Conservation (phyloP, 2,113 vertebrate genomes). For the Misgurnus mizolepis region DNA sequence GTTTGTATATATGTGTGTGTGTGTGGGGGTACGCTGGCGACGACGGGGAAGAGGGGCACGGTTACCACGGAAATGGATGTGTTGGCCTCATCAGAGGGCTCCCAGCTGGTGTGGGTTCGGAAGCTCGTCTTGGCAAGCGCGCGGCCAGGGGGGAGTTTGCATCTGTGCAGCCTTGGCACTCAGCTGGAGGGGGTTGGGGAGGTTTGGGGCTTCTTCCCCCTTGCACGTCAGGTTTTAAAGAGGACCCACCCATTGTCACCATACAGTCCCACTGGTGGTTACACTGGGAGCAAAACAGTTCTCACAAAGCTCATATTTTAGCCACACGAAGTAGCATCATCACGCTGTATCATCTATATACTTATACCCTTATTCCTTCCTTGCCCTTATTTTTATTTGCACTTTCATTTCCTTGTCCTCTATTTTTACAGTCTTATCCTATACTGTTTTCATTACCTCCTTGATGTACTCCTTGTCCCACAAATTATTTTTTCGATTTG, state of each 20-base stretch:
- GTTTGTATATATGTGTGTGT: conserved; percentile 52
- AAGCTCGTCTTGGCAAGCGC: conserved; percentile 78
- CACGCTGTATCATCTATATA: not conserved
- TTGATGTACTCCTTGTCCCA: conserved; percentile 12
- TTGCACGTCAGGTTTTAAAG: conserved; percentile 58
- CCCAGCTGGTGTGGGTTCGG: conserved; percentile 83
- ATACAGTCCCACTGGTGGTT: conserved; percentile 33
- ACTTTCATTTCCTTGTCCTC: not conserved
- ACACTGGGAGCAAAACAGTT: not conserved
- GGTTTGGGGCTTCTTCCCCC: conserved; percentile 21
- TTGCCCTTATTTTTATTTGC: not conserved
- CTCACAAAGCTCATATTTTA: no score
- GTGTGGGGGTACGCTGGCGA: conserved; percentile 48
- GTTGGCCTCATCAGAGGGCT: conserved; percentile 80
- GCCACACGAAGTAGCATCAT: not conserved
- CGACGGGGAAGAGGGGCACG: conserved; percentile 56
- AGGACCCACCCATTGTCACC: conserved; percentile 55
- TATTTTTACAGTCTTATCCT: not conserved
- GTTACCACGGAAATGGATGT: conserved; percentile 83
- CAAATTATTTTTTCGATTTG: conserved; percentile 24
- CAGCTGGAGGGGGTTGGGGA: conserved; percentile 55
- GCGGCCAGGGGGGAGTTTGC: conserved; percentile 82
- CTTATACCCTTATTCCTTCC: conserved; percentile 40
- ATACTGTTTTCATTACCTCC: not conserved
- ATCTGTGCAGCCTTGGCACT: conserved; percentile 81